phyloP scores from a whole-genome alignment of 2,113 vertebrate genomes.

The Solea senegalensis region DNA sequence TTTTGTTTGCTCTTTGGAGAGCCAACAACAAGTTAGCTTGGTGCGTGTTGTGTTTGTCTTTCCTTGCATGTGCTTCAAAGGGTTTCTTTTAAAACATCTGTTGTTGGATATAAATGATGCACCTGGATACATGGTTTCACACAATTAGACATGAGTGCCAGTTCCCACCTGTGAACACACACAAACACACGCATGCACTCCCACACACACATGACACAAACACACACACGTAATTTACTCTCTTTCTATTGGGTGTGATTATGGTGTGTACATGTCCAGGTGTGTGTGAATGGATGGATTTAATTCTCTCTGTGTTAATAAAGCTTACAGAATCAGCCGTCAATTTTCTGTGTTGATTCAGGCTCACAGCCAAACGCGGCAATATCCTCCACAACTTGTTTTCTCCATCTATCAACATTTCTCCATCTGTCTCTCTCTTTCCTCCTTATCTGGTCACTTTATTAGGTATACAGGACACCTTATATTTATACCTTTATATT shows the following conservation, averaged over 20 bases:
- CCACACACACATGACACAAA: too few species aligned
- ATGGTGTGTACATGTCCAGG: constrained; percentile 17
- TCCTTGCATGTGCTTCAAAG: constrained; percentile 20
- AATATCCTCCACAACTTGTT: constrained; percentile 69
- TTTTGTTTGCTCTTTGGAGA: too few species aligned
- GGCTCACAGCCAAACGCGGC: constrained; percentile 71
- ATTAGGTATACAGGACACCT: neutral
- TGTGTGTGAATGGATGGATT: constrained; percentile 26
- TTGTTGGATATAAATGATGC: constrained; percentile 51
- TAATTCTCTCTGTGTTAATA: constrained; percentile 75
- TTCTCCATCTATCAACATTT: constrained; percentile 65
- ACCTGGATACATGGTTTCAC: constrained; percentile 38
- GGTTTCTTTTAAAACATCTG: constrained; percentile 58
- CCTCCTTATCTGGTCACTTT: neutral
- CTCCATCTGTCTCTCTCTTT: constrained; percentile 41
- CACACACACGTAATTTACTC: constrained; percentile 14
- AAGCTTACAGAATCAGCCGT: constrained; percentile 77
- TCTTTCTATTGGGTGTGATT: constrained; percentile 19
- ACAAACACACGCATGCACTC: constrained; percentile 1
- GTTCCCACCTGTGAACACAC: neutral
- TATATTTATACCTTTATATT: too few species aligned
- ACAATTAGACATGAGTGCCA: constrained; percentile 16
- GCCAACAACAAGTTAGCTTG: too few species aligned
- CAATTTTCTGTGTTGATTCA: constrained; percentile 76
- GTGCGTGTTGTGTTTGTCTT: neutral